phyloP scores from a whole-genome alignment of 1,140 invertebrate species.

The Hycleus cichorii region DNA sequence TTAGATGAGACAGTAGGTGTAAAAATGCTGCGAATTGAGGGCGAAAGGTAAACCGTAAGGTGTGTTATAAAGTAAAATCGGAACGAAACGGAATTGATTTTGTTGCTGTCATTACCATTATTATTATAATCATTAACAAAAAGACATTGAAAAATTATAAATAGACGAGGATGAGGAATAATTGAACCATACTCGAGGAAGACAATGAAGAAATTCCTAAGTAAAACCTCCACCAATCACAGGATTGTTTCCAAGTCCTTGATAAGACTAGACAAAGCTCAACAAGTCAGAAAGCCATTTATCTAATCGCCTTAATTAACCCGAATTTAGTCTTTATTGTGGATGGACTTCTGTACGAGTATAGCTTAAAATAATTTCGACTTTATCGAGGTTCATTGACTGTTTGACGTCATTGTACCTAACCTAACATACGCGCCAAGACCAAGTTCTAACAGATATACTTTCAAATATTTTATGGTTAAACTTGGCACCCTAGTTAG shows the following conservation, averaged over 20 bases:
- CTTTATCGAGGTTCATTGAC: slow-evolving; percentile 22
- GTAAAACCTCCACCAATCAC: no score
- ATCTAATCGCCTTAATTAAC: no score
- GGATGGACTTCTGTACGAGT: neutral
- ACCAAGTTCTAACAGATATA: slow-evolving; percentile 1
- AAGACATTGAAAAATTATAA: no score
- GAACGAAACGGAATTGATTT: slow-evolving; percentile 29
- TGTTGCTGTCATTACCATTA: neutral
- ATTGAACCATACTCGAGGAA: no score
- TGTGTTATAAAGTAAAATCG: slow-evolving; percentile 33
- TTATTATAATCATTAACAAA: no score
- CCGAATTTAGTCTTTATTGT: neutral
- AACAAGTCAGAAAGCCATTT: no score
- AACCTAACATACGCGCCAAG: slow-evolving; percentile 21
- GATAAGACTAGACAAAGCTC: no score
- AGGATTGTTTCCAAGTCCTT: no score
- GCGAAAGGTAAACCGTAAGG: slow-evolving; percentile 41
- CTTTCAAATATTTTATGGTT: slow-evolving; percentile 20
- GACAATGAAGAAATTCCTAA: no score
- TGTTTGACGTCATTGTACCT: slow-evolving; percentile 20
- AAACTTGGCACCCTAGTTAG: slow-evolving; percentile 8
- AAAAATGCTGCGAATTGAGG: slow-evolving; percentile 40
- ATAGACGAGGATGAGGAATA: no score
- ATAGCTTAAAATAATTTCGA: slow-evolving; percentile 15
- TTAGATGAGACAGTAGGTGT: slow-evolving; percentile 32